phyloP scores from a whole-genome alignment of 2,113 vertebrate genomes.

The Rhizomys pruinosus region DNA sequence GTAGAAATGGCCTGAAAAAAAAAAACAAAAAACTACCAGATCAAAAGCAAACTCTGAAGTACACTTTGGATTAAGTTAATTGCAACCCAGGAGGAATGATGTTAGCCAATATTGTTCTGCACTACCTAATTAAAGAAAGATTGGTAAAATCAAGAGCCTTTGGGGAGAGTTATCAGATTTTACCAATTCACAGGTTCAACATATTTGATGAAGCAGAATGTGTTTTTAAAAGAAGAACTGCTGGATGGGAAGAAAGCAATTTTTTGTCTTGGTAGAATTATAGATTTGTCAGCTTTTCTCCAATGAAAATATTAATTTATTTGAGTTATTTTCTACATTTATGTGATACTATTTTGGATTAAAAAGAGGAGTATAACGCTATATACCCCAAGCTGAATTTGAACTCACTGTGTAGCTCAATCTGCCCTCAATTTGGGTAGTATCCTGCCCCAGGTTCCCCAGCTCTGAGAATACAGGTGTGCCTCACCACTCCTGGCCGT shows the following conservation, averaged over 20 bases:
- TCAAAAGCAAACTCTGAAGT: constrained; percentile 45
- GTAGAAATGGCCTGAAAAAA: constrained; percentile 7
- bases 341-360: neutral
- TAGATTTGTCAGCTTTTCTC: neutral
- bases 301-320: neutral
- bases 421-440: neutral
- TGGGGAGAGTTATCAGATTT: constrained; percentile 4
- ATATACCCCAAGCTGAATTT: neutral
- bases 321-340: neutral
- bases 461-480: neutral
- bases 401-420: no score
- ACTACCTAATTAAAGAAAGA: constrained; percentile 25
- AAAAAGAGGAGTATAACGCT: neutral
- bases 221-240: neutral
- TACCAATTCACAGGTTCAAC: neutral
- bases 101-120: neutral
- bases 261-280: neutral
- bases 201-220: neutral
- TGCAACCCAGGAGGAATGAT: constrained; percentile 3
- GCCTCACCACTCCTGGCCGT: neutral
- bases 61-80: constrained; percentile 60
- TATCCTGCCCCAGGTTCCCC: neutral
- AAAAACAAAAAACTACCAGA: neutral
- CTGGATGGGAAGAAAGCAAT: neutral
- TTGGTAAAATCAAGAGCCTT: neutral